These are phyloP conservation scores for Drosophila littoralis DNA, from an alignment of 1,140 invertebrate species.

Conservation along the genomic window DNA sequence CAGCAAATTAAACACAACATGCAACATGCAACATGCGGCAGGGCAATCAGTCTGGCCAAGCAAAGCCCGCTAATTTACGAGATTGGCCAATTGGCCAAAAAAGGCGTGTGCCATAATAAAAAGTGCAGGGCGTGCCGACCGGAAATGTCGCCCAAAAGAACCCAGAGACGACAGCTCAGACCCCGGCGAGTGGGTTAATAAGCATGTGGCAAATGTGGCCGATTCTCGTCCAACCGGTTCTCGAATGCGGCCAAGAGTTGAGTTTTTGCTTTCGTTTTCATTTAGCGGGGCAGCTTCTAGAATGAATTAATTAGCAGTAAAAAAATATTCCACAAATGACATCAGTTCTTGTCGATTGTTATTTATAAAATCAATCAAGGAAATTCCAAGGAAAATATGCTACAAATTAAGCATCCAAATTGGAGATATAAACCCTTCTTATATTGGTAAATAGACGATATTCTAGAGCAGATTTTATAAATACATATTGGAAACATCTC, in stretches of 20 bases:
- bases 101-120: not conserved
- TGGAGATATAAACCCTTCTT: no score
- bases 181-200: constrained; percentile 63
- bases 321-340: constrained; percentile 41
- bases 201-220: constrained; percentile 4
- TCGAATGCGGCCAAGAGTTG: constrained; percentile 47
- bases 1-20: constrained; percentile 73
- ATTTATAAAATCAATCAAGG: constrained; percentile 12
- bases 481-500: no score
- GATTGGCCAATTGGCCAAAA: constrained; percentile 22
- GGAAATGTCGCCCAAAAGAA: constrained; percentile 34
- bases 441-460: no score
- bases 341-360: constrained; percentile 31
- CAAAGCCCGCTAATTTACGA: constrained; percentile 32
- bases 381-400: constrained; percentile 1
- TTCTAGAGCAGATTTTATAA: no score
- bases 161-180: not conserved
- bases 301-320: constrained; percentile 48
- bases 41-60: constrained; percentile 65
- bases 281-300: constrained; percentile 40
- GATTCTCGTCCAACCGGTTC: constrained; percentile 64
- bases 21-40: constrained; percentile 60
- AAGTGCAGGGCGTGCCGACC: constrained; percentile 54
- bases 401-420: no score
- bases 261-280: constrained; percentile 51